Base-by-base conservation (phyloP, 2,113 vertebrate species). In the Neomonachus schauinslandi region DNA sequence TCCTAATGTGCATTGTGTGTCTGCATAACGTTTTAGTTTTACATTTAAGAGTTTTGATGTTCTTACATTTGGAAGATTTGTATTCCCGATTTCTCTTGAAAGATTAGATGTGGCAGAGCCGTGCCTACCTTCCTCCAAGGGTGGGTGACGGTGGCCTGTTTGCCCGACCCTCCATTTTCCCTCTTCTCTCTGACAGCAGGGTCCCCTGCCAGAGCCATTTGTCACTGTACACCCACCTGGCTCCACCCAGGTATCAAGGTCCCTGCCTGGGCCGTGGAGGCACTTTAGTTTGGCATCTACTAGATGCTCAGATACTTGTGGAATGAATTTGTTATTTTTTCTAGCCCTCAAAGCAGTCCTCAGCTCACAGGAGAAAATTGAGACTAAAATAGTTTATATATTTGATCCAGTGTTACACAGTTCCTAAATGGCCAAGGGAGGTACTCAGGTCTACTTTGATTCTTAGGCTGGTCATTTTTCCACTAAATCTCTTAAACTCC, bases 321-420 rank as follows among this genome's bases (percentile, higher is more conserved):
- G 59, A 83, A 8, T 67, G 71, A 91, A 81, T 39, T 12, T 15
- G 28, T 90, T 89, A 42, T 71, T 94, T 55, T 51, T 82, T 95
- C 61, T 7, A 90, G 67, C 31, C 11, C 24, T 63, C n/a, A 69
- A 15, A 46, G 10, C 13, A 61, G 2, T 26, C 15, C 28, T 97
- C 11, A 39, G 14, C 21, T 80, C 84, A 76, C 0, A 5, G 28
- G 87, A 95, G 31, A 42, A 89, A 89, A 46, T 15, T 12, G 12
- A 95, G 55, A 49, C 31, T 49, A 31, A 67, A 74, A 57, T n/a
- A 72, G 12, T 89, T 76, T 2, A 55, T 26, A 18, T 72, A 12
- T 46, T 90, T 19, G 80, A 26, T 81, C 5, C 21, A 46, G 65
- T 22, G 39, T 87, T 10, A 26, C 10, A 42, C 11, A 31, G 42